Percentiles rank a stretch among this genome's conserved stretches.
Evolutionary conservation across 2,888 invertebrate species (phyloP).

Genomic region (Eledona agricola): DNA sequence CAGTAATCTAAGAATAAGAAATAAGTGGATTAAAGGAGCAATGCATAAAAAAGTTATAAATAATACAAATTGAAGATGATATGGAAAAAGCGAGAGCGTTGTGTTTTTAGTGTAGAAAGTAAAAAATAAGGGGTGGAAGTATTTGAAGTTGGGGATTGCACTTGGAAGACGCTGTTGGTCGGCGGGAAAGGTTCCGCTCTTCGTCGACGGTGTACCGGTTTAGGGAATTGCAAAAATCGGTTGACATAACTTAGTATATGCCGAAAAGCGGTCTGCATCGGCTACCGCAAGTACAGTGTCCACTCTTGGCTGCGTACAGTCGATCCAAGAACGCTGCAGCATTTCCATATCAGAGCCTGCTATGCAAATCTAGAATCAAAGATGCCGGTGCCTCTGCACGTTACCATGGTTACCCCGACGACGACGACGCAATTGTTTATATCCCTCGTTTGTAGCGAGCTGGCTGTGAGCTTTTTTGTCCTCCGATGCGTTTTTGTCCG

Average conservation of each 20-base stretch:
- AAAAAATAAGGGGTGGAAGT: too few species aligned
- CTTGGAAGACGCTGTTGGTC: too few species aligned
- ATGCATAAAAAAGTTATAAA: too few species aligned
- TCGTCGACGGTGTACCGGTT: constrained; percentile 40
- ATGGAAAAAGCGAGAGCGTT: too few species aligned
- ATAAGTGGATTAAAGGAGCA: too few species aligned
- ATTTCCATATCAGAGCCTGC: constrained; percentile 62
- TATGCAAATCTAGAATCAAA: constrained; percentile 62
- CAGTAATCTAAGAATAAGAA: too few species aligned
- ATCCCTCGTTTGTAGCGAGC: constrained; percentile 61
- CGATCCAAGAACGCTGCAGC: constrained; percentile 56
- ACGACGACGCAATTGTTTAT: constrained; percentile 57
- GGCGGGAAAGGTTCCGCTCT: constrained; percentile 47
- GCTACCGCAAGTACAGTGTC: constrained; percentile 57
- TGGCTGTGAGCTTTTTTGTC: constrained; percentile 57
- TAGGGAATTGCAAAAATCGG: constrained; percentile 57
- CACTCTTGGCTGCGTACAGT: constrained; percentile 54
- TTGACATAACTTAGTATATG: constrained; percentile 61
- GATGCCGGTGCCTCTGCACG: constrained; percentile 58
- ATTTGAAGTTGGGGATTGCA: too few species aligned
- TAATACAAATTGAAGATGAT: too few species aligned
- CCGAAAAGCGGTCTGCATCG: constrained; percentile 59
- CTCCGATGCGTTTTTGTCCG: constrained; percentile 50
- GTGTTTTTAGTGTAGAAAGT: too few species aligned
- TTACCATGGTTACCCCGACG: constrained; percentile 56